Evolutionary conservation across 2,888 invertebrate species (phyloP).

Genomic region (Petrophora chlorosata): DNA sequence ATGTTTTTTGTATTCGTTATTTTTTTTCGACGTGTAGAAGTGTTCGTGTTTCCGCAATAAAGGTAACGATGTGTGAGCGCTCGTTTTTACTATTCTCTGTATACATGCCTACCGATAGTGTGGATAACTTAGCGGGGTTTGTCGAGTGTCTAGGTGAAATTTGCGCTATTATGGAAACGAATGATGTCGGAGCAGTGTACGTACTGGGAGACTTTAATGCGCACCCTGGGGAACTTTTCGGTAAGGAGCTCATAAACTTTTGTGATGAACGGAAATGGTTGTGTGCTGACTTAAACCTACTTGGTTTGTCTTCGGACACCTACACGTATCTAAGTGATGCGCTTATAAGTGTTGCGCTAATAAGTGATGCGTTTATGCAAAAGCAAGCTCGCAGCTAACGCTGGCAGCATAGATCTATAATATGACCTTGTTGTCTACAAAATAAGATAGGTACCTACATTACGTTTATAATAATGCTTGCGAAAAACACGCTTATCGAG

Average conservation of each 20-base stretch:
- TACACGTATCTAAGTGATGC: slow-evolving; percentile 11
- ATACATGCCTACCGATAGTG: slow-evolving; percentile 22
- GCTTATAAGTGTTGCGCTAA: too few relatives aligned
- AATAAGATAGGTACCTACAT: too few relatives aligned
- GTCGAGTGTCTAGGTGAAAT: slow-evolving; percentile 6
- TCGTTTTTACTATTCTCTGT: slow-evolving; percentile 19
- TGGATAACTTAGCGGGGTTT: slow-evolving; percentile 1
- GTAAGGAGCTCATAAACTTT: slow-evolving; percentile 3
- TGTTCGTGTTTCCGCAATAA: slow-evolving; percentile 20
- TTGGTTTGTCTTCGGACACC: neutral
- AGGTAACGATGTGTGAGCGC: neutral
- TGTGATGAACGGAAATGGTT: slow-evolving; percentile 2
- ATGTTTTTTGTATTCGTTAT: too few relatives aligned
- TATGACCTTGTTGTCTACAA: too few relatives aligned
- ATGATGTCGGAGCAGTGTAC: neutral
- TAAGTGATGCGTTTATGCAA: too few relatives aligned
- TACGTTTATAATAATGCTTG: too few relatives aligned
- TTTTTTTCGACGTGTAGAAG: slow-evolving; percentile 20
- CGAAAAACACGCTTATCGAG: too few relatives aligned
- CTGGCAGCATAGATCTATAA: too few relatives aligned
- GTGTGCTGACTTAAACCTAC: neutral
- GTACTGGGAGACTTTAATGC: slow-evolving; percentile 1
- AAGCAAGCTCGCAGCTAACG: too few relatives aligned
- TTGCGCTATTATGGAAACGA: slow-evolving; percentile 11
- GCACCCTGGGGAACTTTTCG: neutral